These are phyloP conservation scores for Homarus americanus DNA, from an alignment of 1,140 invertebrate species.

Conservation along the genomic window DNA sequence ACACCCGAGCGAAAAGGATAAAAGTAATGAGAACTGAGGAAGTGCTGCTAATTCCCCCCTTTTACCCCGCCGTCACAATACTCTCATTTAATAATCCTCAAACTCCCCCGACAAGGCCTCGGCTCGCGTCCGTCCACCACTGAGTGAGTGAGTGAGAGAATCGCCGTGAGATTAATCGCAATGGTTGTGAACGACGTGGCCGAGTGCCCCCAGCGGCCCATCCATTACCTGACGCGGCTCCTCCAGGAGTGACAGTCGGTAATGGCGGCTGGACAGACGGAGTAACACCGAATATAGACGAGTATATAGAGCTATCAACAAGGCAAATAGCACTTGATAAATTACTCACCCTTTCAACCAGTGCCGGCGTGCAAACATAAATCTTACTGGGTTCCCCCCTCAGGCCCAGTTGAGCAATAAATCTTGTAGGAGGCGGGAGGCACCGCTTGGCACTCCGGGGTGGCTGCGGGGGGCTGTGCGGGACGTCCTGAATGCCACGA, in stretches of 20 bases:
- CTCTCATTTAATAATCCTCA: neutral
- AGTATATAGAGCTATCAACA: conserved; percentile 72
- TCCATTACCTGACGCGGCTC: conserved; percentile 46
- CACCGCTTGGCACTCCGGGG: conserved; percentile 59
- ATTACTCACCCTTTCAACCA: conserved; percentile 72
- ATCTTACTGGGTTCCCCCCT: conserved; percentile 54
- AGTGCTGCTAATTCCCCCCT: too few relatives aligned
- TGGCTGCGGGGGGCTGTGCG: conserved; percentile 38
- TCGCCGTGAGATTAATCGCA: conserved; percentile 42
- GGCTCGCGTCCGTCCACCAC: neutral
- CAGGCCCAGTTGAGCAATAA: conserved; percentile 63
- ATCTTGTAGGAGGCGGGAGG: conserved; percentile 69
- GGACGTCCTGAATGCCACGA: conserved; percentile 41
- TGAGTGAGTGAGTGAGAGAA: conserved; percentile 8
- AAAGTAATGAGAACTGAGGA: too few relatives aligned
- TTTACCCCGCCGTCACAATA: neutral
- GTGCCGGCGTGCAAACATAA: conserved; percentile 70
- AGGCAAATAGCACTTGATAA: conserved; percentile 73
- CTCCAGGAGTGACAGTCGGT: conserved; percentile 57
- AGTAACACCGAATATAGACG: conserved; percentile 65
- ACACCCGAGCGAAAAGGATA: too few relatives aligned
- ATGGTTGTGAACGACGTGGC: conserved; percentile 39
- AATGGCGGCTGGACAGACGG: conserved; percentile 59
- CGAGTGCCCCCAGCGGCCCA: conserved; percentile 24
- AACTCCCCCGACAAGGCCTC: neutral